phyloP scores from a whole-genome alignment of 2,888 invertebrate species.

The Erebia ligea region DNA sequence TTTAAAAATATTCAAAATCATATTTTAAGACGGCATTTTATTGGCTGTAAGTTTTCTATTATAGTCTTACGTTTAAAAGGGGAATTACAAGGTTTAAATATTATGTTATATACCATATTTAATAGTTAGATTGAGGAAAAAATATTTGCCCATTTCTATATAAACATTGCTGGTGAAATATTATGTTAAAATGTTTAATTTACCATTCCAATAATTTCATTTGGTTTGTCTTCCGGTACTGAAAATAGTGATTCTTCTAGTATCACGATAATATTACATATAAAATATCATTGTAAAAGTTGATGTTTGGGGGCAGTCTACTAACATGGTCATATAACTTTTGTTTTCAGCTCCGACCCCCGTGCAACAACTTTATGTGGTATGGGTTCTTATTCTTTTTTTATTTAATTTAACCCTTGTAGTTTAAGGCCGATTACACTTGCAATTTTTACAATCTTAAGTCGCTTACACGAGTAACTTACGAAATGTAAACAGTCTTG shows the following conservation, averaged over 20 bases:
- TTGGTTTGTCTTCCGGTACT: not conserved
- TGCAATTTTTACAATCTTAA: too few relatives aligned
- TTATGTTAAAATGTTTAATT: not conserved
- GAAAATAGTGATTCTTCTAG: not conserved
- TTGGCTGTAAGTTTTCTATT: too few relatives aligned
- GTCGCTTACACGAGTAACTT: too few relatives aligned
- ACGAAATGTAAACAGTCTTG: too few relatives aligned
- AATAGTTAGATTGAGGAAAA: too few relatives aligned
- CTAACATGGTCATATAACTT: constrained; percentile 27
- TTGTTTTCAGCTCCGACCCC: constrained; percentile 38
- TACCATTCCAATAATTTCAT: constrained; percentile 3
- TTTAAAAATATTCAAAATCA: too few relatives aligned
- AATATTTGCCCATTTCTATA: not conserved
- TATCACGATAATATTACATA: not conserved
- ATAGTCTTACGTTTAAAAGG: too few relatives aligned
- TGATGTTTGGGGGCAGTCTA: constrained; percentile 29
- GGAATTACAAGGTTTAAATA: too few relatives aligned
- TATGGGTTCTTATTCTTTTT: constrained; percentile 40
- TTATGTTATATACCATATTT: too few relatives aligned
- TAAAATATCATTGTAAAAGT: constrained; percentile 24
- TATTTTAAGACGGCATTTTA: too few relatives aligned
- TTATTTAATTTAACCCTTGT: constrained; percentile 25
- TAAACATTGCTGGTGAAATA: constrained; percentile 6
- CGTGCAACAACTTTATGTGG: constrained; percentile 43
- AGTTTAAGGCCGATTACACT: constrained; percentile 16